Percentiles rank a stretch among this genome's conserved stretches.
Conservation (phyloP, 2,797 vertebrate genomes). For the Alosa sapidissima region DNA sequence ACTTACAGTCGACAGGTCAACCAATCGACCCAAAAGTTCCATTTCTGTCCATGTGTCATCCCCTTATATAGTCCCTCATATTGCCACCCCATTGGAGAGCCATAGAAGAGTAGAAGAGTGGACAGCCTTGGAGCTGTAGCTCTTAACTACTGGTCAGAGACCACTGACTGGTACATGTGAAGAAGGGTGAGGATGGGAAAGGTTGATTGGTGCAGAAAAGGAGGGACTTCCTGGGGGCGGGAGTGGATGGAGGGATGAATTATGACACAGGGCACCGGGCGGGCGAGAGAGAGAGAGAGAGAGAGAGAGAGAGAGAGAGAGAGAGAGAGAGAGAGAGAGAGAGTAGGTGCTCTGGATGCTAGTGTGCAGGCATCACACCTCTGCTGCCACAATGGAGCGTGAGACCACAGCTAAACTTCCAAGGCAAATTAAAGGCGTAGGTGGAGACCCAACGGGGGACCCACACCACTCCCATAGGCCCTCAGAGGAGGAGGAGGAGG, state of each 20-base stretch:
- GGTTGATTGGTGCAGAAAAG: constrained; percentile 55
- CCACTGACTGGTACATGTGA: constrained; percentile 25
- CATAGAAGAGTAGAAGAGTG: background rate
- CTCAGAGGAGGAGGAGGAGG: background rate
- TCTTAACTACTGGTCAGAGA: constrained; percentile 24
- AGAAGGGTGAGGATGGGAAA: constrained; percentile 28
- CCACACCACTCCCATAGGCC: background rate
- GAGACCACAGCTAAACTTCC: constrained; percentile 37
- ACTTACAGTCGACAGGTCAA: too few relatives aligned
- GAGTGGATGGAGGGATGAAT: constrained; percentile 39
- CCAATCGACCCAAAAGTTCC: too few relatives aligned
- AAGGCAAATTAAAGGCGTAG: constrained; percentile 26
- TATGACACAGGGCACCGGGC: constrained; percentile 37
- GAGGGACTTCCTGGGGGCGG: constrained; percentile 50
- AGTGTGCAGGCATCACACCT: constrained; percentile 46
- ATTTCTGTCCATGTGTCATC: background rate
- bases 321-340: too few relatives aligned
- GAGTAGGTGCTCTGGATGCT: background rate
- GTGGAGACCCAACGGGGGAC: constrained; percentile 26
- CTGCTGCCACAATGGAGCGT: constrained; percentile 23
- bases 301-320: too few relatives aligned
- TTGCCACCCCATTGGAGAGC: too few relatives aligned
- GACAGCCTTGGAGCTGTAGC: too few relatives aligned
- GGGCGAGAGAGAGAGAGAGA: background rate
- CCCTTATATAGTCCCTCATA: too few relatives aligned